Conservation (phyloP, 1,140 invertebrate genomes). For the Drosophila eugracilis region DNA sequence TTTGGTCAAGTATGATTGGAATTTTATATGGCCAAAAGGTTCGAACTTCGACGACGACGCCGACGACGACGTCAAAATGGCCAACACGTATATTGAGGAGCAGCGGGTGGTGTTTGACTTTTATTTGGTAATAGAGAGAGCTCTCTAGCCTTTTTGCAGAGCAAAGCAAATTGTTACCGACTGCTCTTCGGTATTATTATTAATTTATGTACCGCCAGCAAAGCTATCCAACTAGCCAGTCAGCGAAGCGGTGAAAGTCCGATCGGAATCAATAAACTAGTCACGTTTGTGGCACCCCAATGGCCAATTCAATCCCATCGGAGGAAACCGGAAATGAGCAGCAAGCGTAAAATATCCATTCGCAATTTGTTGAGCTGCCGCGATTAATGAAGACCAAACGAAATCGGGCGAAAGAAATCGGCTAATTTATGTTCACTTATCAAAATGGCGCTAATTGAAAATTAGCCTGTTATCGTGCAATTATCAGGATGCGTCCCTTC, state of each 20-base stretch:
- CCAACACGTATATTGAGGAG: constrained; percentile 67
- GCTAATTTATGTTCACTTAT: constrained; percentile 78
- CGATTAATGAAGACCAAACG: constrained; percentile 42
- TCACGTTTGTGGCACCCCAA: constrained; percentile 60
- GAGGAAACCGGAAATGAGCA: constrained; percentile 55
- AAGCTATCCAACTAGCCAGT: no score
- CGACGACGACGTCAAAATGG: constrained; percentile 61
- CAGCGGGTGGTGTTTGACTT: constrained; percentile 65
- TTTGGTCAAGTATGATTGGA: constrained; percentile 82
- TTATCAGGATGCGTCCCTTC: constrained; percentile 62
- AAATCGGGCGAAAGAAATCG: constrained; percentile 53
- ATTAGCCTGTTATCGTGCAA: constrained; percentile 80
- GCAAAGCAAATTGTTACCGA: constrained; percentile 81
- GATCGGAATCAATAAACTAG: constrained; percentile 78
- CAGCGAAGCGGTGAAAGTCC: constrained; percentile 50
- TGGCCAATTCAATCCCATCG: constrained; percentile 19
- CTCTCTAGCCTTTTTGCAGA: constrained; percentile 59
- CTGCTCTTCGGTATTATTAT: constrained; percentile 71
- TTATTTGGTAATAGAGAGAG: constrained; percentile 52
- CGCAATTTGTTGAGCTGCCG: constrained; percentile 73
- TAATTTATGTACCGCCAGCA: constrained; percentile 69
- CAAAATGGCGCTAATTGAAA: constrained; percentile 83
- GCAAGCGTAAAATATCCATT: constrained; percentile 74
- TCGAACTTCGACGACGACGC: constrained; percentile 25
- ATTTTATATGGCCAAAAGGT: constrained; percentile 78